These are phyloP conservation scores for Anoncus sp. DNA, from an alignment of 2,888 invertebrate species.

Conservation along the genomic window DNA sequence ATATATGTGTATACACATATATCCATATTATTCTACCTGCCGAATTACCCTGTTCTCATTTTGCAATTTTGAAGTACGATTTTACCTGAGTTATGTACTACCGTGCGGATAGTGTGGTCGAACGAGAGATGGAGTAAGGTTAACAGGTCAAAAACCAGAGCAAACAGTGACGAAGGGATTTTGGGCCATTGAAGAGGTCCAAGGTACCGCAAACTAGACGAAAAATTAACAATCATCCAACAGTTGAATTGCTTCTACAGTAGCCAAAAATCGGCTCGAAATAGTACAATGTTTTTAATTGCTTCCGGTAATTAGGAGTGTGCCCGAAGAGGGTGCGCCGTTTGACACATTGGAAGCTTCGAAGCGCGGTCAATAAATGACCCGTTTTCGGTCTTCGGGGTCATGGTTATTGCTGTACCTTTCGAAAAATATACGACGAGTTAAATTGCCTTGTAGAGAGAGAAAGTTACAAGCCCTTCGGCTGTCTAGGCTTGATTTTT, in stretches of 20 bases:
- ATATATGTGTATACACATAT: conserved; percentile 13
- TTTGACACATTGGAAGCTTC: conserved; percentile 8
- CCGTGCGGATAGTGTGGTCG: conserved; percentile 51
- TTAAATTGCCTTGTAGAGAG: not conserved
- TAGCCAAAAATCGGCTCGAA: conserved; percentile 3
- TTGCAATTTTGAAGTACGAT: conserved; percentile 68
- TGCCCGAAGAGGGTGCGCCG: conserved; percentile 58
- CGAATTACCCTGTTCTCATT: conserved; percentile 63
- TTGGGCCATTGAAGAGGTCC: not conserved
- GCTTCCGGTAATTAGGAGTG: conserved; percentile 71
- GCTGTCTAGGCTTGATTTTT: not conserved
- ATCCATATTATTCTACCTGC: conserved; percentile 54
- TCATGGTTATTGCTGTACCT: conserved; percentile 38
- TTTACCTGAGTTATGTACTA: conserved; percentile 66
- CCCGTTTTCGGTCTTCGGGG: conserved; percentile 17
- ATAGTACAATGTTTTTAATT: conserved; percentile 68
- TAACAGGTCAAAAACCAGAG: conserved; percentile 71
- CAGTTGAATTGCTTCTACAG: conserved; percentile 18
- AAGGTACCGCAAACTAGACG: not conserved
- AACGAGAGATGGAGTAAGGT: conserved; percentile 35
- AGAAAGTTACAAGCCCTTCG: conserved; percentile 24
- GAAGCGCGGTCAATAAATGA: conserved; percentile 65
- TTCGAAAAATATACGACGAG: conserved; percentile 43
- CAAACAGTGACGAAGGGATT: conserved; percentile 53
- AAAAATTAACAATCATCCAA: not conserved